These are phyloP conservation scores for Drosophila trichaetosa DNA, from an alignment of 2,888 invertebrate genomes.

Conservation along the genomic window DNA sequence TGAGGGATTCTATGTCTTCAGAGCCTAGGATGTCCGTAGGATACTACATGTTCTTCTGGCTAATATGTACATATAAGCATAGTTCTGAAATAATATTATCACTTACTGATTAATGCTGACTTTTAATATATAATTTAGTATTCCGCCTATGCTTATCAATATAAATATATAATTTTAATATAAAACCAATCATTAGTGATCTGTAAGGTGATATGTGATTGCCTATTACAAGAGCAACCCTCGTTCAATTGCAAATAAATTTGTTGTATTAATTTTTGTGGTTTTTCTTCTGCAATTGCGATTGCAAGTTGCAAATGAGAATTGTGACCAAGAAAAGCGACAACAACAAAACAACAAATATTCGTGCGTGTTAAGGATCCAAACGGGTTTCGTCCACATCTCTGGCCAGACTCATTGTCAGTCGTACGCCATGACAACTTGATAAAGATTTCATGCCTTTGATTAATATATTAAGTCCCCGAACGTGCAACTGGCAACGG, in stretches of 20 bases:
- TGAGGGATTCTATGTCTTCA: neutral
- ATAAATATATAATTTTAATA: neutral
- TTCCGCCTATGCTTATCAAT: neutral
- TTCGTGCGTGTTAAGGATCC: conserved; percentile 74
- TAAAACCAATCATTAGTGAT: neutral
- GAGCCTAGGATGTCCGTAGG: rapidly evolving
- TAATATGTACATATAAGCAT: neutral
- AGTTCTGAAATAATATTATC: neutral
- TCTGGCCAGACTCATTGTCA: conserved; percentile 49
- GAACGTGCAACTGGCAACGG: conserved; percentile 16
- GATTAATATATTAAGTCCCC: conserved; percentile 74
- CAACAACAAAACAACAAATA: conserved; percentile 3
- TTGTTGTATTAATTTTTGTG: conserved; percentile 23
- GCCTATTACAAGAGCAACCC: conserved; percentile 12
- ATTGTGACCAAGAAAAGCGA: conserved; percentile 27
- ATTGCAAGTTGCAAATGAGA: conserved; percentile 65
- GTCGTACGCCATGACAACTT: conserved; percentile 69
- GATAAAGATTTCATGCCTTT: conserved; percentile 78
- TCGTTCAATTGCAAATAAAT: conserved; percentile 24
- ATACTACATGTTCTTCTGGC: neutral
- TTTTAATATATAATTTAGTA: neutral
- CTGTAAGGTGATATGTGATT: neutral
- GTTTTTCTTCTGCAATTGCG: conserved; percentile 35
- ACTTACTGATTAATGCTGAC: neutral
- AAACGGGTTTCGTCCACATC: conserved; percentile 64